Conservation (phyloP, 1,140 invertebrate species). For the Zaprionus capensis region DNA sequence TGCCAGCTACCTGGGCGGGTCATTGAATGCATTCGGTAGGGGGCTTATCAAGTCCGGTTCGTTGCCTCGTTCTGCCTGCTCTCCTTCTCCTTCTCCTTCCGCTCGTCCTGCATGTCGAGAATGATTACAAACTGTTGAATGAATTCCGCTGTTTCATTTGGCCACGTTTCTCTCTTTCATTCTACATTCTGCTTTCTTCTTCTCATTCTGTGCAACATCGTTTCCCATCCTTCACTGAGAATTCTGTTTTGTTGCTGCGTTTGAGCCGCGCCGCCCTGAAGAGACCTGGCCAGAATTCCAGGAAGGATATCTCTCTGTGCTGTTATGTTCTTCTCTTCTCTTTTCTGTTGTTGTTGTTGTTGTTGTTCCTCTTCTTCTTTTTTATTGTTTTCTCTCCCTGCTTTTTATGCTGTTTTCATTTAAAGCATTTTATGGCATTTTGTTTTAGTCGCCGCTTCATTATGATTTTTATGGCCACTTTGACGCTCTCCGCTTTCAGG, state of each 20-base stretch:
- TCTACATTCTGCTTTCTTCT: constrained; percentile 26
- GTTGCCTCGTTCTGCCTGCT: neutral
- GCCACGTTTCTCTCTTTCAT: constrained; percentile 4
- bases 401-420: constrained; percentile 70
- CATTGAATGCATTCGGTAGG: constrained; percentile 43
- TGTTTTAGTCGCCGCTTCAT: constrained; percentile 81
- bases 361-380: constrained; percentile 18
- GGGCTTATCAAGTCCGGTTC: constrained; percentile 36
- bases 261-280: constrained; percentile 58
- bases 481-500: constrained; percentile 48
- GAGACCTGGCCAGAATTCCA: constrained; percentile 63
- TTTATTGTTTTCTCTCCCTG: constrained; percentile 28
- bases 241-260: constrained; percentile 36
- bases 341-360: constrained; percentile 18
- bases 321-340: neutral
- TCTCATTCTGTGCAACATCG: constrained; percentile 1
- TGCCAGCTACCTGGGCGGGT: constrained; percentile 40
- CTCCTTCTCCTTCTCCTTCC: neutral
- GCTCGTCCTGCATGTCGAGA: constrained; percentile 49
- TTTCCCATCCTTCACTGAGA: constrained; percentile 16
- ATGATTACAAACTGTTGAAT: constrained; percentile 80
- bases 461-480: constrained; percentile 82
- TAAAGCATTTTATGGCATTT: constrained; percentile 80
- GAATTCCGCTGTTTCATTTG: constrained; percentile 65
- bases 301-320: constrained; percentile 65